Evolutionary conservation across 1,140 invertebrate genomes (phyloP).

Genomic region (Wasmannia auropunctata): DNA sequence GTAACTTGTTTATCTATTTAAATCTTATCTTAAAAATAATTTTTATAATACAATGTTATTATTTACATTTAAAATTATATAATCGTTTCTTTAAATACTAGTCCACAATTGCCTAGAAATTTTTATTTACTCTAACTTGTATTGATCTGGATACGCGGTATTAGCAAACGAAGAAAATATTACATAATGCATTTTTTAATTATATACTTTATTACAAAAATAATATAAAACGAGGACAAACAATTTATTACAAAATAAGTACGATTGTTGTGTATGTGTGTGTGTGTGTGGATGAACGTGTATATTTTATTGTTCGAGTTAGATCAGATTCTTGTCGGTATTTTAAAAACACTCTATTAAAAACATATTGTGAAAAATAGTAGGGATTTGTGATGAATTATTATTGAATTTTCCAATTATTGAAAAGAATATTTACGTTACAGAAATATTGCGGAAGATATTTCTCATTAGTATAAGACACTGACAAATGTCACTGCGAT

Average conservation of each 20-base stretch:
- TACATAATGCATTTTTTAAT: not conserved
- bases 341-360: not conserved
- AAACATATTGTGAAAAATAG: not conserved
- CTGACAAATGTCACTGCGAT: not conserved
- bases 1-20: not conserved
- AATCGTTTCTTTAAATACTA: not conserved
- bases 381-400: not conserved
- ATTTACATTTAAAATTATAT: too few species aligned
- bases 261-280: not conserved
- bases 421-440: not conserved
- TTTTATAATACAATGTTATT: not conserved
- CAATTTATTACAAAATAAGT: not conserved
- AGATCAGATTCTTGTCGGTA: not conserved
- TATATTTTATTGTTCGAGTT: not conserved
- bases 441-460: not conserved
- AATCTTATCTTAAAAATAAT: not conserved
- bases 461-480: not conserved
- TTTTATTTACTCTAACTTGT: not conserved
- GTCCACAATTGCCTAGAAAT: not conserved
- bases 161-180: not conserved
- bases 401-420: not conserved
- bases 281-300: not conserved
- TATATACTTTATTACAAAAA: not conserved
- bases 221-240: not conserved
- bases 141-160: not conserved